Conservation (phyloP, 2,113 vertebrate genomes). For the Trichechus manatus region DNA sequence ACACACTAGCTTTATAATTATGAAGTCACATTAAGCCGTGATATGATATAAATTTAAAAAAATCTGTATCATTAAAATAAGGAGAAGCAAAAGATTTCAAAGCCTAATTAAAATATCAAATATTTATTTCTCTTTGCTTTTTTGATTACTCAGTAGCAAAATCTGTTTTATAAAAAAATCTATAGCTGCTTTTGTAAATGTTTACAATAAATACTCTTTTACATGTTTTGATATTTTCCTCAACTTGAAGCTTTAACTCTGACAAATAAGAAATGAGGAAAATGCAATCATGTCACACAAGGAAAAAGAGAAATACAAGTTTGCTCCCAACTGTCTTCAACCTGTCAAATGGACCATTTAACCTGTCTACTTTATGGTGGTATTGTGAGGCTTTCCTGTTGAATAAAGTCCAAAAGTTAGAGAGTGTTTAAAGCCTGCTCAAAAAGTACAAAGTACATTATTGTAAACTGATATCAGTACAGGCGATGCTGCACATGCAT, state of each 20-base stretch:
- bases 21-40: background rate
- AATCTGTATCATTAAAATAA: slow-evolving; percentile 9
- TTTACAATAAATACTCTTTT: background rate
- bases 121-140: background rate
- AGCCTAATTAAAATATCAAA: background rate
- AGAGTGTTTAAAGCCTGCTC: background rate
- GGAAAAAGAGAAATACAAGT: background rate
- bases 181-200: background rate
- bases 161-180: background rate
- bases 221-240: background rate
- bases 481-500: too few species aligned
- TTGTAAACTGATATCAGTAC: background rate
- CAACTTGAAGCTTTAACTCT: background rate
- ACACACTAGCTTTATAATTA: background rate
- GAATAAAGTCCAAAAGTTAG: background rate
- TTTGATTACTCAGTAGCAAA: background rate
- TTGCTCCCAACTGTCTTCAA: background rate
- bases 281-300: background rate
- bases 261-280: slow-evolving; percentile 2
- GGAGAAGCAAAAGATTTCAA: background rate
- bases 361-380: background rate
- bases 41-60: background rate
- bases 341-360: background rate
- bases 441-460: background rate
- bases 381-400: background rate